These are phyloP conservation scores for Eupithecia tripunctaria DNA, from an alignment of 2,888 invertebrate genomes.

Conservation along the genomic window DNA sequence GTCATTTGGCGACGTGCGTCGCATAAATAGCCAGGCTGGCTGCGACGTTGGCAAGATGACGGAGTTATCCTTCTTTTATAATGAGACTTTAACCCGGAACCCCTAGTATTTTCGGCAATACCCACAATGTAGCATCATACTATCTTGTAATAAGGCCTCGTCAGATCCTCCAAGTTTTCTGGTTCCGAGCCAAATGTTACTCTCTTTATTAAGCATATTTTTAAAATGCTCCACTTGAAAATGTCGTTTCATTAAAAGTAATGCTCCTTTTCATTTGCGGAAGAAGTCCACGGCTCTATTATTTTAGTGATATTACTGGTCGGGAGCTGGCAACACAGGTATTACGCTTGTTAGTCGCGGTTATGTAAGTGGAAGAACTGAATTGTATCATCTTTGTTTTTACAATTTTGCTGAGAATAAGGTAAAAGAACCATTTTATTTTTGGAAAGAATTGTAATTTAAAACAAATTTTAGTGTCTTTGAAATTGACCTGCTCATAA, in stretches of 20 bases:
- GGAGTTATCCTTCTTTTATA: slow-evolving; percentile 20
- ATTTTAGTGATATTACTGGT: slow-evolving; percentile 27
- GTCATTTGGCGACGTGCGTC: slow-evolving; percentile 4
- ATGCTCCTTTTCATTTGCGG: slow-evolving; percentile 30
- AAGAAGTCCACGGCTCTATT: slow-evolving; percentile 20
- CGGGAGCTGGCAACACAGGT: not conserved
- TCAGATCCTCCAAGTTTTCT: slow-evolving; percentile 31
- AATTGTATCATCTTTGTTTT: slow-evolving; percentile 4
- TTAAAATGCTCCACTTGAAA: slow-evolving; percentile 34
- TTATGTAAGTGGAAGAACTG: not conserved
- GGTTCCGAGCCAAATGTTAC: slow-evolving; percentile 33
- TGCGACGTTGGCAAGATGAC: slow-evolving; percentile 22
- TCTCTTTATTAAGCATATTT: slow-evolving; percentile 36
- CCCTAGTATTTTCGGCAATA: slow-evolving; percentile 25
- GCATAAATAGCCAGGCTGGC: not conserved
- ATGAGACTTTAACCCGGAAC: slow-evolving; percentile 29
- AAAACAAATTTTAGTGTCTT: too few species aligned
- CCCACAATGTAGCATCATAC: slow-evolving; percentile 26
- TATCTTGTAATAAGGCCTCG: slow-evolving; percentile 21
- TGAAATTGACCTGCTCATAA: too few species aligned
- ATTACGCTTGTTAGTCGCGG: slow-evolving; percentile 15
- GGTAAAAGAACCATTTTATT: not conserved
- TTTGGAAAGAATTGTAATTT: not conserved
- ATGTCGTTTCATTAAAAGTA: slow-evolving; percentile 38
- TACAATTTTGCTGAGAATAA: not conserved